Conservation (phyloP, 1,140 invertebrate species). For the Pseudomyrmex flavicornis region DNA sequence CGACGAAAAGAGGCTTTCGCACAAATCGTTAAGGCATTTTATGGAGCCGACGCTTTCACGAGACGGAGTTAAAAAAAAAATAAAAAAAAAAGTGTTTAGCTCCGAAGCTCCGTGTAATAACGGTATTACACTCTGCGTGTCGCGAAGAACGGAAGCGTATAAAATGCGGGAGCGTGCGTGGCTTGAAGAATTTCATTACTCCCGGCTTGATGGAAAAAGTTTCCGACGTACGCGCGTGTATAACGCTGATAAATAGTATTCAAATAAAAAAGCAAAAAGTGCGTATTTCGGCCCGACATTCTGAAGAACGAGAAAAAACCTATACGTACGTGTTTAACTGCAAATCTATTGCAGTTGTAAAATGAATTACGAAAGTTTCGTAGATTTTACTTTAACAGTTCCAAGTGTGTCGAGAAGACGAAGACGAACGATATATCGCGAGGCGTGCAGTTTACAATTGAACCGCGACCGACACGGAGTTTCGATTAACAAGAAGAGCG, state of each 20-base stretch:
- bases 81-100: not conserved
- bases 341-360: not conserved
- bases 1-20: constrained; percentile 8
- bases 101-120: not conserved
- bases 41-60: constrained; percentile 17
- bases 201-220: constrained; percentile 68
- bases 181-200: constrained; percentile 68
- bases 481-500: constrained; percentile 17
- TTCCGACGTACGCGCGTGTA: constrained; percentile 25
- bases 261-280: constrained; percentile 56
- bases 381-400: not conserved
- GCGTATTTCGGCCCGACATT: constrained; percentile 34
- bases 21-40: constrained; percentile 26
- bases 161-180: not conserved
- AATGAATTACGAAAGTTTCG: not conserved
- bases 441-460: constrained; percentile 26
- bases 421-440: not conserved
- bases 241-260: constrained; percentile 42
- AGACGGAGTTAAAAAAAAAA: not conserved
- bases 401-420: not conserved
- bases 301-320: no score
- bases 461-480: constrained; percentile 7
- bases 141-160: not conserved
- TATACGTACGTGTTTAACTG: no score
- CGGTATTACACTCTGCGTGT: not conserved